Evolutionary conservation across 2,888 invertebrate species (phyloP).

Genomic region (Epinotia nisella): DNA sequence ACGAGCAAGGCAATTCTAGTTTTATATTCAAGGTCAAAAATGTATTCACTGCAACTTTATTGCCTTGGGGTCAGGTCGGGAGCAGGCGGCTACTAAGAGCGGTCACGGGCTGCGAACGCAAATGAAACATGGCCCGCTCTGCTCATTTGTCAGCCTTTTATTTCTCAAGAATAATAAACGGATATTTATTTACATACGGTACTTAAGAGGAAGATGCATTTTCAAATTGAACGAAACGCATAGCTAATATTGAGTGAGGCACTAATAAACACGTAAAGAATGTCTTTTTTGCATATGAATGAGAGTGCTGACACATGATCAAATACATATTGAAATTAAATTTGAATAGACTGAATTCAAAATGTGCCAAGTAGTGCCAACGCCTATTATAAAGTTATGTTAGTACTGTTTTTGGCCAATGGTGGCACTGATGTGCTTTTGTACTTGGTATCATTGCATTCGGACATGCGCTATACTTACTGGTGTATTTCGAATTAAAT

Average conservation of each 20-base stretch:
- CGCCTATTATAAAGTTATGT: too few species aligned
- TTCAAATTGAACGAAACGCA: conserved; percentile 4
- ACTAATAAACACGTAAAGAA: not conserved
- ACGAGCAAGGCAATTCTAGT: conserved; percentile 77
- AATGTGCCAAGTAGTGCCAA: too few species aligned
- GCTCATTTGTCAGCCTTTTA: conserved; percentile 36
- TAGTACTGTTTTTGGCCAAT: too few species aligned
- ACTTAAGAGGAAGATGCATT: conserved; percentile 21
- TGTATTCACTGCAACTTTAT: conserved; percentile 66
- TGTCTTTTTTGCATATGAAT: too few species aligned
- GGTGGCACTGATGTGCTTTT: too few species aligned
- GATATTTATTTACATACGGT: conserved; percentile 29
- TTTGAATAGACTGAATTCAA: too few species aligned
- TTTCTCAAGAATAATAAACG: conserved; percentile 35
- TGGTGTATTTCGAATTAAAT: too few species aligned
- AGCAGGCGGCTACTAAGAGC: conserved; percentile 28
- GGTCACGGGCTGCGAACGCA: conserved; percentile 35
- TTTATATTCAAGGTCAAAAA: conserved; percentile 81
- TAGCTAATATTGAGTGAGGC: not conserved
- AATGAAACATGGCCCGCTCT: conserved; percentile 29
- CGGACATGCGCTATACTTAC: too few species aligned
- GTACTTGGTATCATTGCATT: too few species aligned
- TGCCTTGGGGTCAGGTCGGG: conserved; percentile 44
- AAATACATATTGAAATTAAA: too few species aligned
- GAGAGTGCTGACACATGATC: too few species aligned